Conservation (phyloP, 2,113 vertebrate species). For the Sander vitreus region DNA sequence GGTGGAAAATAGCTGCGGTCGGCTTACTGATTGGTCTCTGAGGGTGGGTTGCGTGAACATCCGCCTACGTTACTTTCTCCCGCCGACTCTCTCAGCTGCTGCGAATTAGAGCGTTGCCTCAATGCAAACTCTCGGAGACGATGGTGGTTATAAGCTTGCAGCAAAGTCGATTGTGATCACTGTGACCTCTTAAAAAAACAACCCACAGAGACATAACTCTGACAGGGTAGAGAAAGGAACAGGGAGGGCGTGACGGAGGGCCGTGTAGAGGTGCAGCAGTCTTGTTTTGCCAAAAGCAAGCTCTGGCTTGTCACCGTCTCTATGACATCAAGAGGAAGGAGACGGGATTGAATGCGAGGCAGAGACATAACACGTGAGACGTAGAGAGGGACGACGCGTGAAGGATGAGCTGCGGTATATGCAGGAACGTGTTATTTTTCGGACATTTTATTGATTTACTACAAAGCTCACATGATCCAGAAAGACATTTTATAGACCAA, state of each 20-base stretch:
- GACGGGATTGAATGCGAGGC: constrained; percentile 6
- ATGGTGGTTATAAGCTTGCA: neutral
- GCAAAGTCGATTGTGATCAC: constrained; percentile 14
- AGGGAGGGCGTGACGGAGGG: constrained; percentile 31
- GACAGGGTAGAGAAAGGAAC: neutral
- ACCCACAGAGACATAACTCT: neutral
- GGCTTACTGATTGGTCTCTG: constrained; percentile 46
- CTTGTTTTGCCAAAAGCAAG: constrained; percentile 44
- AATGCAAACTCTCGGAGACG: neutral
- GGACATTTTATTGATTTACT: neutral
- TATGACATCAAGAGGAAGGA: constrained; percentile 43
- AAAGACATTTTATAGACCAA: neutral
- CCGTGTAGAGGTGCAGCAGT: constrained; percentile 37
- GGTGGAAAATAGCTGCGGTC: constrained; percentile 21
- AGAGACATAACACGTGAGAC: constrained; percentile 18
- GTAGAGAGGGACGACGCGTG: neutral
- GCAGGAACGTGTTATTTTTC: constrained; percentile 10
- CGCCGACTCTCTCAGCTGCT: neutral
- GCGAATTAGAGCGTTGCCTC: constrained; percentile 13
- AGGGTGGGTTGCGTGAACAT: constrained; percentile 28
- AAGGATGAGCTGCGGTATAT: constrained; percentile 27
- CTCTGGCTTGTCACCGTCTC: constrained; percentile 16
- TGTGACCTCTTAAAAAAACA: constrained; percentile 1
- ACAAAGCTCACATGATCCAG: neutral
- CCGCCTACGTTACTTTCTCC: constrained; percentile 26